Evolutionary conservation across 2,797 vertebrate genomes (phyloP), one percentile per base, ranked within the genome.

Genomic region (Lepilemur ruficaudatus): DNA sequence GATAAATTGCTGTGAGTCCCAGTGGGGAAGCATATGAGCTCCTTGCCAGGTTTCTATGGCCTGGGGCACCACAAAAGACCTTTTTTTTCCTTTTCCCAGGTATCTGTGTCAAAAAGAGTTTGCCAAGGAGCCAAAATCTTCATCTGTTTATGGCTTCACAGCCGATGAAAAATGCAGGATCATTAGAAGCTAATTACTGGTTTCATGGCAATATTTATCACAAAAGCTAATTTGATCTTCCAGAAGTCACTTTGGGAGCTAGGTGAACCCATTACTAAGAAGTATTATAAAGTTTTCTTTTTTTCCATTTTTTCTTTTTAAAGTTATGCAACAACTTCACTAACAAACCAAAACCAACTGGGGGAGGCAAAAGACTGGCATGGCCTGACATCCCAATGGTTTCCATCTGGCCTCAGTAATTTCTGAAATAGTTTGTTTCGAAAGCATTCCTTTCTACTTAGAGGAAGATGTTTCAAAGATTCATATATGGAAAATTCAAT

Each of bases 181-280:
- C 96, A 93, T 98, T 97, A 98, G 96, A 96, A 84, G 93, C 95
- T 97, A 97, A 98, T 98, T 97, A 98, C 91, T 90, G 89, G 84
- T 92, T 97, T 93, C 96, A 93, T 83, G 95, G 96, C 76, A 85
- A 85, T 96, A 98, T 97, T 97, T 97, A 97, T 97, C 95, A 97
- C 72, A 91, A 94, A 93, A 95, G 80, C 89, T 96, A 95, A 97
- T 96, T 88, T 96, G 91, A 94, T 91, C 92, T 96, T 97, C 79
- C 82, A 84, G 85, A 95, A 96, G 91, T 89, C 94, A 96, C 83
- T 89, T 69, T 59, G 50, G 79, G 57, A 83, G 89, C 75, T 89
- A 52, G 50, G 46, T 83, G 94, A 95, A 80, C 50, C 93, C 93
- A 90, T 89, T 93, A 89, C 80, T 25, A 67, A 59, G 17, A 94